Evolutionary conservation across 2,797 vertebrate species (phyloP), one percentile per base, ranked within the genome.

Genomic region (Gila robusta): DNA sequence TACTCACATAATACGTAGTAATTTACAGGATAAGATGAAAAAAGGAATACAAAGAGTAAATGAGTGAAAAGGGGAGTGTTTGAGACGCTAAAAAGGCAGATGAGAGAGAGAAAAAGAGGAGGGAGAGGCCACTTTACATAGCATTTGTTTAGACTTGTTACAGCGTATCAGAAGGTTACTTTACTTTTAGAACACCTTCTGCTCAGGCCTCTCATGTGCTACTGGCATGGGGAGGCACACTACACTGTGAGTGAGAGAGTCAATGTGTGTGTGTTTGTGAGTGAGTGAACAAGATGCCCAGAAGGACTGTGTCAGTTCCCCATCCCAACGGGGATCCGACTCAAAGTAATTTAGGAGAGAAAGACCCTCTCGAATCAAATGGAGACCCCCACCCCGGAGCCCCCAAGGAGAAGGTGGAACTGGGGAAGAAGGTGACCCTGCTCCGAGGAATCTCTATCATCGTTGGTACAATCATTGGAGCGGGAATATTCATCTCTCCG

Each of bases 401-500:
- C 21, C 90, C 35, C 23, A 85, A 80, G 49, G 92, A 81, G 44
- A 97, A 94, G 84, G 97, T 99, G 89, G 94, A 92, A 76, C 94
- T 99, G 90, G 97, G 96, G 92, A 98, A 96, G 94, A 99, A 99
- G 90, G 96, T 99, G 87, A 99, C 98, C 0, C 93, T 99, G 73
- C 93, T 99, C 83, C 94, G 97, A 79, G 98, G 98, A 3, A 95
- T 98, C 91, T 97, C 98, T 87, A 97, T 99, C 91, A 99, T 99
- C 89, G 95, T 97, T 11, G 98, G 98, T 52, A 99, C 96, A 87
- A 98, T 99, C 93, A 98, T 99, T 23, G 98, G 98, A 87, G 97
- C 97, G 0, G 98, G 98, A 71, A 98, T 99, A 94, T 99, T 99
- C 95, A 98, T 99, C 92, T 97, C 98, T 37, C 98, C 98, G 0